Conservation (phyloP, 2,797 vertebrate genomes). For the Acipenser ruthenus region DNA sequence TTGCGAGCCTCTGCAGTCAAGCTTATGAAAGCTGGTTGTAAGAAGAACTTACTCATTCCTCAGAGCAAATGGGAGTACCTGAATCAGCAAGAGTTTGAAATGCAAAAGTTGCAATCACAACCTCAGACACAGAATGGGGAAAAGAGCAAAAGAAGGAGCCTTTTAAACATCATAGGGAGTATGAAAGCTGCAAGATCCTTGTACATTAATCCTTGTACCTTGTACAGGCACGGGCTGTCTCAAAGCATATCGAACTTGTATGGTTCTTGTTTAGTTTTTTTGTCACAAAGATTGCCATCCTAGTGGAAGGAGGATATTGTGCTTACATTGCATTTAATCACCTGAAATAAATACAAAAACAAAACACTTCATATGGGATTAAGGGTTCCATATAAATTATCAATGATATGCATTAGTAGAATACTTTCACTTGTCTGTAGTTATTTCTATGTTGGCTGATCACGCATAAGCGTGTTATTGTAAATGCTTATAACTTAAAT, state of each 20-base stretch:
- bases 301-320: not conserved
- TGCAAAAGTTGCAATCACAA: too few relatives aligned
- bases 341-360: not conserved
- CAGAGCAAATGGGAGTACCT: too few relatives aligned
- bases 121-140: too few relatives aligned
- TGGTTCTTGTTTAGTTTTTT: not conserved
- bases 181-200: not conserved
- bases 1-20: too few relatives aligned
- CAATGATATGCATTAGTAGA: constrained; percentile 24
- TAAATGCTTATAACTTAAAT: constrained; percentile 32
- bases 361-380: constrained; percentile 8
- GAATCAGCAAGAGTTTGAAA: too few relatives aligned
- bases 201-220: not conserved
- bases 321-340: not conserved
- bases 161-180: not conserved
- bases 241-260: not conserved
- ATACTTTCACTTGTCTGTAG: constrained; percentile 39
- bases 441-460: constrained; percentile 31
- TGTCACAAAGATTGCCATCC: not conserved
- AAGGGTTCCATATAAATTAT: constrained; percentile 24
- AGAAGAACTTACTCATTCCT: too few relatives aligned
- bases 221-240: not conserved
- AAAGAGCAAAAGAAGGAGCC: not conserved
- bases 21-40: too few relatives aligned
- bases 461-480: constrained; percentile 38